A percentile compares a stretch with the other conserved stretches of the same genome.
phyloP scores from a whole-genome alignment of 2,888 invertebrate species.

The Gari tellinella region DNA sequence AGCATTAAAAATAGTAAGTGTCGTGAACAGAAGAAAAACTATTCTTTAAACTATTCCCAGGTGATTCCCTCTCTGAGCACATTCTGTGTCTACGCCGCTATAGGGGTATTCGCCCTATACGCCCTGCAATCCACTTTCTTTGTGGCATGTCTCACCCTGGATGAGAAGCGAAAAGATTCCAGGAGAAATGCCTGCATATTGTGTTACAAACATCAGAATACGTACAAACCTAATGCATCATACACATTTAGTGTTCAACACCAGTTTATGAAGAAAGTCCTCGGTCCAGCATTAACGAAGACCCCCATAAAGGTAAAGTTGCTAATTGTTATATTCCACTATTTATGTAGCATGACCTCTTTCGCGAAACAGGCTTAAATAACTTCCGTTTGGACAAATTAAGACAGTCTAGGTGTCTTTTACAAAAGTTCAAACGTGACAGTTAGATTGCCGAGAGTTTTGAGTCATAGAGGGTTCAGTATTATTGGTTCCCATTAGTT shows the following conservation, averaged over 20 bases:
- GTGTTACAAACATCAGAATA: conserved; percentile 87
- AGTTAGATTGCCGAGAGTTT: no score
- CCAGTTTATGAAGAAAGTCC: conserved; percentile 87
- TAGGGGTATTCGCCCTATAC: conserved; percentile 91
- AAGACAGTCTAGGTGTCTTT: no score
- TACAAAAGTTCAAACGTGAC: no score
- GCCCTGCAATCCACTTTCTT: conserved; percentile 90
- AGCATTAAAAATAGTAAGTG: no score
- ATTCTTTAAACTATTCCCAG: conserved; percentile 80
- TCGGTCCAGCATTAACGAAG: conserved; percentile 89
- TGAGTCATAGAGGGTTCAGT: no score
- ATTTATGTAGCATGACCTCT: no score
- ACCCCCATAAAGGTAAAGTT: conserved; percentile 87
- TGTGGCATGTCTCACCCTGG: conserved; percentile 90
- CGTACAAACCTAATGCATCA: conserved; percentile 86
- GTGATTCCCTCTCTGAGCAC: conserved; percentile 92
- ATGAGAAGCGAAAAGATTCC: conserved; percentile 85
- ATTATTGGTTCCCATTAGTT: no score
- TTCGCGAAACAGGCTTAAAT: no score
- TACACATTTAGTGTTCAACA: conserved; percentile 87
- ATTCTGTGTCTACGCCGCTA: conserved; percentile 92
- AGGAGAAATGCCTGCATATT: conserved; percentile 82
- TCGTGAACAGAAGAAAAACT: no score
- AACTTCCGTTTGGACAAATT: no score
- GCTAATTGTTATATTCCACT: no score